phyloP scores from a whole-genome alignment of 2,113 vertebrate genomes.

The Ptilorrhoa leucosticta region DNA sequence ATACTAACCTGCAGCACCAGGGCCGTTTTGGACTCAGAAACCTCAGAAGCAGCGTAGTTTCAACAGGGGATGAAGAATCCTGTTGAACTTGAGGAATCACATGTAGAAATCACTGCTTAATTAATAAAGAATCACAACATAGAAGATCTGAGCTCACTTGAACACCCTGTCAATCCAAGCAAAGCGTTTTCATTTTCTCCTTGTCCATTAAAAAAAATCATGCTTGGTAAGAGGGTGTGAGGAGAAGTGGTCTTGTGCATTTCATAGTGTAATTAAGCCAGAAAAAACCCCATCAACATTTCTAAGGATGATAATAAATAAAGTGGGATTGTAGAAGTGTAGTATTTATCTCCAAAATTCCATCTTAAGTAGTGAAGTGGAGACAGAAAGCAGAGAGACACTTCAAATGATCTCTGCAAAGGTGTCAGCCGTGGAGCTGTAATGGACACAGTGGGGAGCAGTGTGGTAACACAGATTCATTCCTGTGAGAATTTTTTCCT shows the following conservation, averaged over 20 bases:
- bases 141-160: background rate
- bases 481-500: no score
- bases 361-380: background rate
- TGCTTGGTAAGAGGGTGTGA: background rate
- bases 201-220: background rate
- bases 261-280: background rate
- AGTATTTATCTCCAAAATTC: background rate
- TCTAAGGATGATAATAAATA: background rate
- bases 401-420: background rate
- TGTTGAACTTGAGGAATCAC: background rate
- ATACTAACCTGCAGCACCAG: background rate
- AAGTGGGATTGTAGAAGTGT: background rate
- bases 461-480: no score
- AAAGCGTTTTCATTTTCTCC: background rate
- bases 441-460: background rate
- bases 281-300: background rate
- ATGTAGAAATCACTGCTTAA: background rate
- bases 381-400: background rate
- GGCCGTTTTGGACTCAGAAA: background rate
- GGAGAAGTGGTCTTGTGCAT: background rate
- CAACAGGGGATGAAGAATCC: background rate
- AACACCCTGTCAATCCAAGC: background rate
- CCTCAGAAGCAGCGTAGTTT: background rate
- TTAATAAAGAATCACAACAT: background rate
- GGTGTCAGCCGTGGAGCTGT: background rate